A percentile compares a stretch with the other conserved stretches of the same genome.
Conservation (phyloP, 1,140 invertebrate genomes). For the Psilanteris sp. region DNA sequence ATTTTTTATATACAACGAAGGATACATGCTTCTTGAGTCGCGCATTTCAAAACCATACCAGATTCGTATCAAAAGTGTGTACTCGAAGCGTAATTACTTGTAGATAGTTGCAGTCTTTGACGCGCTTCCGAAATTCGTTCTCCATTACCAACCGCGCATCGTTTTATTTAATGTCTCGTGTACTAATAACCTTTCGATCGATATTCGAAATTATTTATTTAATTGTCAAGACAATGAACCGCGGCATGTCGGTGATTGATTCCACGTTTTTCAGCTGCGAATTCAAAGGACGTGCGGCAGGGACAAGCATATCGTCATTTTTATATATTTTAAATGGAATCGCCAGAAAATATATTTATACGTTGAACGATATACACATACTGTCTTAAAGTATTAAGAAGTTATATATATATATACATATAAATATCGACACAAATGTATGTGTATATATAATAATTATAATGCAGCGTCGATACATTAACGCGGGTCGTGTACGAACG, state of each 20-base stretch:
- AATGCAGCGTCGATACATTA: constrained; percentile 46
- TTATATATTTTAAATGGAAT: constrained; percentile 65
- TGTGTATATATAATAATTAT: constrained; percentile 54
- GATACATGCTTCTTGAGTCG: too few relatives aligned
- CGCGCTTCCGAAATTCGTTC: constrained; percentile 53
- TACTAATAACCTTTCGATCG: constrained; percentile 15
- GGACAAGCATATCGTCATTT: constrained; percentile 70
- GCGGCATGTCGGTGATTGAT: constrained; percentile 34
- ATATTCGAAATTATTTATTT: constrained; percentile 44
- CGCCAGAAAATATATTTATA: constrained; percentile 69
- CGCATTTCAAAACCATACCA: too few relatives aligned
- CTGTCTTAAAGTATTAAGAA: constrained; percentile 55
- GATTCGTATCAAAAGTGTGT: too few relatives aligned
- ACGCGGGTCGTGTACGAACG: too few relatives aligned
- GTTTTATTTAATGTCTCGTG: constrained; percentile 18
- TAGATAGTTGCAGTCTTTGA: too few relatives aligned
- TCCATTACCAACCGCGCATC: neutral
- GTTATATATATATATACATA: constrained; percentile 52
- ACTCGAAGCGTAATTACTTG: too few relatives aligned
- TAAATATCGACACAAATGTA: constrained; percentile 49
- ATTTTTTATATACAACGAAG: too few relatives aligned
- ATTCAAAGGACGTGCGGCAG: constrained; percentile 40
- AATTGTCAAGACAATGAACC: constrained; percentile 16
- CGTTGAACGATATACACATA: constrained; percentile 58
- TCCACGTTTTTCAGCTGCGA: constrained; percentile 43